phyloP scores from a whole-genome alignment of 2,113 vertebrate species.

The Ictalurus punctatus region DNA sequence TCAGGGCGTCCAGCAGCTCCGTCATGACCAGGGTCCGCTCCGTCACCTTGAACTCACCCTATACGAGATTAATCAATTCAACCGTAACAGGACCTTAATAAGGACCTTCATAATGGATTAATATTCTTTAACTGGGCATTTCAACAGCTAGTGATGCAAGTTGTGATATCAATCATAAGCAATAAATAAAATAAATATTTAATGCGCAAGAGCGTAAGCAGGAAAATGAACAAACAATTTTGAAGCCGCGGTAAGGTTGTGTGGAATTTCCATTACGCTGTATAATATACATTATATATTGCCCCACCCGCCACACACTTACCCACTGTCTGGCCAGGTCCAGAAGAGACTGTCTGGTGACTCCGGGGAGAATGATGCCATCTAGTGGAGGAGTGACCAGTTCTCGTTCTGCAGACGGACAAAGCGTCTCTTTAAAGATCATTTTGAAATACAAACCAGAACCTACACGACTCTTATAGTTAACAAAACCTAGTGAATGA shows the following conservation, averaged over 20 bases:
- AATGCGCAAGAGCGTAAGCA: too few species aligned
- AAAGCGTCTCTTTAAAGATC: background rate
- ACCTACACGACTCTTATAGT: background rate
- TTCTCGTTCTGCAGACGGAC: constrained; percentile 73
- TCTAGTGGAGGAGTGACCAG: constrained; percentile 83
- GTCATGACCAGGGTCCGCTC: constrained; percentile 77
- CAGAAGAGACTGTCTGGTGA: constrained; percentile 83
- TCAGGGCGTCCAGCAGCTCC: constrained; percentile 74
- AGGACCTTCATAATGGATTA: background rate
- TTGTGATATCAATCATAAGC: too few species aligned
- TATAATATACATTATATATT: too few species aligned
- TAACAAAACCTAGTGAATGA: background rate
- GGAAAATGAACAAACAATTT: too few species aligned
- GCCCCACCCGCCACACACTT: constrained; percentile 41
- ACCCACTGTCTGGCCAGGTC: constrained; percentile 84
- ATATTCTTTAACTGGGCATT: too few species aligned
- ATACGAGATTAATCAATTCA: background rate
- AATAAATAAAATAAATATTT: too few species aligned
- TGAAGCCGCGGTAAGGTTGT: too few species aligned
- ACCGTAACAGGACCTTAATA: background rate
- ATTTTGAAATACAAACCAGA: background rate
- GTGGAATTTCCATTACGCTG: too few species aligned
- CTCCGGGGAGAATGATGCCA: constrained; percentile 85
- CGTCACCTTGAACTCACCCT: constrained; percentile 83
- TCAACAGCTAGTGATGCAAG: too few species aligned